These are phyloP conservation scores for Osedax frankpressi DNA, from an alignment of 2,888 invertebrate genomes.

Conservation along the genomic window DNA sequence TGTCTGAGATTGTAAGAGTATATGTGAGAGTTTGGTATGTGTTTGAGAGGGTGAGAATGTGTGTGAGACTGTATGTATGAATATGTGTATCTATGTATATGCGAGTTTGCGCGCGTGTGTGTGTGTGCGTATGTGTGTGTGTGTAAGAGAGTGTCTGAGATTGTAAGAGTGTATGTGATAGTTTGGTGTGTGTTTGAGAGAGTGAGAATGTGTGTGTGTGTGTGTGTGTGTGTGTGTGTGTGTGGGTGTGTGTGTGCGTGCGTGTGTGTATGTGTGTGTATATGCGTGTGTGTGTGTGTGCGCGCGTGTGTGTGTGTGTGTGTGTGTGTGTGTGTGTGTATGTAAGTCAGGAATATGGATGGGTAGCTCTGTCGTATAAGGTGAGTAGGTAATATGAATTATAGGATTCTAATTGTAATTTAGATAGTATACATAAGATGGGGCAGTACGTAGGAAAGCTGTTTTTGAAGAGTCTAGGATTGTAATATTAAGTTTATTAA, in stretches of 20 bases:
- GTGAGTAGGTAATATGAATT: no score
- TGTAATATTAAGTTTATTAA: no score
- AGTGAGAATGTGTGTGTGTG: neutral
- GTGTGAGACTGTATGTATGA: neutral
- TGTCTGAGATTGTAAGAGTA: neutral
- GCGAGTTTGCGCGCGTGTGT: neutral
- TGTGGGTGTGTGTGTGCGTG: neutral
- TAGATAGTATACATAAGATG: no score
- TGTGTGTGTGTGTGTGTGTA: no score
- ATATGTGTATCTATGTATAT: neutral
- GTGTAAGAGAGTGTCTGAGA: neutral
- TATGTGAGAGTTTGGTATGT: neutral
- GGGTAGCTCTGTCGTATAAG: no score
- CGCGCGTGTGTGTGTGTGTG: no score
- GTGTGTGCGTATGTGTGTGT: neutral
- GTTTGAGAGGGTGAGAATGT: neutral
- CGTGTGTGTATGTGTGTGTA: neutral
- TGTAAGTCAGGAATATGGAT: no score
- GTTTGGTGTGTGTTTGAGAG: neutral
- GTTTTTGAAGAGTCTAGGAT: no score
- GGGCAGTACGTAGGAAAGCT: no score
- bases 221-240: neutral
- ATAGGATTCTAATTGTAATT: no score
- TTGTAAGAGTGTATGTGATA: neutral
- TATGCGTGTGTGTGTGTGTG: neutral